These are phyloP conservation scores for Carcina quercana DNA, from an alignment of 2,888 invertebrate genomes.

Conservation along the genomic window DNA sequence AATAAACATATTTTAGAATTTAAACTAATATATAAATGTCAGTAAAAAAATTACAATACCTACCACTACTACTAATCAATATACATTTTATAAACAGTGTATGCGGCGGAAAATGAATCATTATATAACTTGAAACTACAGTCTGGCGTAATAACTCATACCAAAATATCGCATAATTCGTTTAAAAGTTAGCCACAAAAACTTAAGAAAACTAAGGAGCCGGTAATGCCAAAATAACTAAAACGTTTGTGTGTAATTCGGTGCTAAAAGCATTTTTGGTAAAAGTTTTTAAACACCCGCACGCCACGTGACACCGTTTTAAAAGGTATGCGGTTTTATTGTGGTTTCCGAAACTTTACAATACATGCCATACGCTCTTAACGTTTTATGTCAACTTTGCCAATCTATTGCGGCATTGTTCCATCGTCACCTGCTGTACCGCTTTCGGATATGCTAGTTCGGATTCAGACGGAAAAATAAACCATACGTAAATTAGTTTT, in stretches of 20 bases:
- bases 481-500: too few relatives aligned
- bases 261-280: slow-evolving; percentile 27
- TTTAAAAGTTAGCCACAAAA: too few relatives aligned
- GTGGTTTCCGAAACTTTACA: slow-evolving; percentile 55
- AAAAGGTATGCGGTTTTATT: slow-evolving; percentile 56
- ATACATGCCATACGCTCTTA: slow-evolving; percentile 37
- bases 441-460: slow-evolving; percentile 24
- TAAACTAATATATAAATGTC: too few relatives aligned
- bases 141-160: too few relatives aligned
- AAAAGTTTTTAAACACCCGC: slow-evolving; percentile 42
- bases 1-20: too few relatives aligned
- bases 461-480: slow-evolving; percentile 28
- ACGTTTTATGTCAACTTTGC: slow-evolving; percentile 44
- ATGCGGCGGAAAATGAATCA: too few relatives aligned
- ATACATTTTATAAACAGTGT: too few relatives aligned
- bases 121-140: too few relatives aligned
- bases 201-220: slow-evolving; percentile 35
- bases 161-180: too few relatives aligned
- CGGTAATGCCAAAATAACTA: slow-evolving; percentile 39
- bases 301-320: slow-evolving; percentile 54
- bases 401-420: slow-evolving; percentile 55
- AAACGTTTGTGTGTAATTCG: slow-evolving; percentile 35
- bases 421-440: slow-evolving; percentile 41
- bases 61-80: too few relatives aligned
- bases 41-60: too few relatives aligned